A percentile compares a stretch with the other conserved stretches of the same genome.
Conservation (phyloP, 2,888 invertebrate genomes). For the Gerosis bhagava region DNA sequence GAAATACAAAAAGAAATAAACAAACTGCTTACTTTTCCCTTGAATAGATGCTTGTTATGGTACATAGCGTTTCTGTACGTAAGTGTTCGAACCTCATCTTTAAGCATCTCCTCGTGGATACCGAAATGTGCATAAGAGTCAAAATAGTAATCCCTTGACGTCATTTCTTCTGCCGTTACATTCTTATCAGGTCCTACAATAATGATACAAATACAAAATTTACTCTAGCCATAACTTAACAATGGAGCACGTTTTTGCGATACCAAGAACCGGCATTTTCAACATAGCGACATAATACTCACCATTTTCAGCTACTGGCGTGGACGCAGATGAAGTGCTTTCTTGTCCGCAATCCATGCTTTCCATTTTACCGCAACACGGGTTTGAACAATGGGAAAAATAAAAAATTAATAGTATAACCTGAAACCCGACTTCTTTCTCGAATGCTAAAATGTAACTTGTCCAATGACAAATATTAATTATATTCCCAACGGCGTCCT, state of each 20-base stretch:
- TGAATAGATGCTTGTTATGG: conserved; percentile 99
- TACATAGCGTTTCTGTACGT: conserved; percentile 99
- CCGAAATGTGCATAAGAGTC: conserved; percentile 99
- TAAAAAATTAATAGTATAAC: conserved; percentile 59
- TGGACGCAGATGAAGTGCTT: conserved; percentile 64
- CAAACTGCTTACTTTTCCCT: conserved; percentile 84
- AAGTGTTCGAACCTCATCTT: conserved; percentile 98
- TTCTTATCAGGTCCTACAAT: conserved; percentile 71
- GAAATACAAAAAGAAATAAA: not conserved
- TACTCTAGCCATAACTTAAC: no score
- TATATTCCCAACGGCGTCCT: conserved; percentile 5
- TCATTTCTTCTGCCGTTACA: conserved; percentile 96
- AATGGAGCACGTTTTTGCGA: conserved; percentile 65
- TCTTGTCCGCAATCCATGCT: conserved; percentile 78
- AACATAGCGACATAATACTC: conserved; percentile 40
- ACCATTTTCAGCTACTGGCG: conserved; percentile 74
- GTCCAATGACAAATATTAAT: conserved; percentile 44
- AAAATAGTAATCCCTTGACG: conserved; percentile 99
- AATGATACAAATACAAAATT: conserved; percentile 15
- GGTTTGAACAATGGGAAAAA: conserved; percentile 37
- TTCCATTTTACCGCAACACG: conserved; percentile 64
- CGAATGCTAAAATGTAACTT: conserved; percentile 65
- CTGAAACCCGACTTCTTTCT: conserved; percentile 49
- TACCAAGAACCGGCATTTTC: conserved; percentile 46
- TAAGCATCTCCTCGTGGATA: conserved; percentile 99